phyloP scores from a whole-genome alignment of 2,888 invertebrate species.

The Dolomedes plantarius region DNA sequence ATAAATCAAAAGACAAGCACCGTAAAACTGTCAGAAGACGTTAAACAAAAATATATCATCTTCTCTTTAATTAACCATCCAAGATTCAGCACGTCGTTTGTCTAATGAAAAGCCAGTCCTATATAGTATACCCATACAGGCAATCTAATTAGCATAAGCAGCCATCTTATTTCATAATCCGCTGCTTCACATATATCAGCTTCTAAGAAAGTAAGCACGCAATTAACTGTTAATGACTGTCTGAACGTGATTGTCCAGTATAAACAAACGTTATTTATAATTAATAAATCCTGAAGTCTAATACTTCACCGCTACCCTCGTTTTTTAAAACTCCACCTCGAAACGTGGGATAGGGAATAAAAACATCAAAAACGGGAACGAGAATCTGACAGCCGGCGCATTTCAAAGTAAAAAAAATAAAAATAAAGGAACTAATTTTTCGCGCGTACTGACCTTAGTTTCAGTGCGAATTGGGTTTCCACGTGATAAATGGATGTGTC shows the following conservation, averaged over 20 bases:
- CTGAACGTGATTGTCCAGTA: not conserved
- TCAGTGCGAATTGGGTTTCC: conserved; percentile 13
- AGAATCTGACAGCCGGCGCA: not conserved
- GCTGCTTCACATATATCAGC: not conserved
- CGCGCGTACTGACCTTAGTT: not conserved
- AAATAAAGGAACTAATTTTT: not conserved
- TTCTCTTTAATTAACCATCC: no score
- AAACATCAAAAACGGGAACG: conserved; percentile 23
- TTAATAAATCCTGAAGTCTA: conserved; percentile 1
- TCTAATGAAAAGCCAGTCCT: no score
- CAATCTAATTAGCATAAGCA: no score
- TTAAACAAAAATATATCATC: no score
- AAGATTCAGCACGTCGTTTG: no score
- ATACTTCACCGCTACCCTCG: conserved; percentile 56
- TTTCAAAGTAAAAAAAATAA: not conserved
- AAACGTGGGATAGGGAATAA: conserved; percentile 3
- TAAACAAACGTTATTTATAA: not conserved
- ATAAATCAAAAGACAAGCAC: no score
- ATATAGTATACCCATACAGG: no score
- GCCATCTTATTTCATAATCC: no score
- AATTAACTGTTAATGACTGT: no score
- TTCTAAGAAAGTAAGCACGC: not conserved
- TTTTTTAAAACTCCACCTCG: conserved; percentile 30
- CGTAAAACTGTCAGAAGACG: no score
- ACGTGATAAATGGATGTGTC: conserved; percentile 14